phyloP scores from a whole-genome alignment of 2,113 vertebrate genomes.

The Atractosteus spatula region DNA sequence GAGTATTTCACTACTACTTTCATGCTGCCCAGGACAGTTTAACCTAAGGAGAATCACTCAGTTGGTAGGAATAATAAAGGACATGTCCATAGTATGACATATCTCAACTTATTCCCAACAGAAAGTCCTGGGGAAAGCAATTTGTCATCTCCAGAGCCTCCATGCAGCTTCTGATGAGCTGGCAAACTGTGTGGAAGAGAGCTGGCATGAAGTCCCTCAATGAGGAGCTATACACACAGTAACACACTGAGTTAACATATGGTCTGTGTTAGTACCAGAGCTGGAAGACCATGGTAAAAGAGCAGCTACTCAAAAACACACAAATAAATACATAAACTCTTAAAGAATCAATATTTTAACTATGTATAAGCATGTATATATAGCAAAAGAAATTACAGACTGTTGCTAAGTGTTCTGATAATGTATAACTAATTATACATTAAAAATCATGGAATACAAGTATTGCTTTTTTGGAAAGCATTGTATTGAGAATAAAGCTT shows the following conservation, averaged over 20 bases:
- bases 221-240: conserved; percentile 49
- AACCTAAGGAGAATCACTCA: not conserved
- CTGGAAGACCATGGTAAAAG: not conserved
- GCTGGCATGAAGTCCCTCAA: conserved; percentile 44
- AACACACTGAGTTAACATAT: not conserved
- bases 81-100: not conserved
- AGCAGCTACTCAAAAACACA: too few relatives aligned
- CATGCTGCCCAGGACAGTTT: not conserved
- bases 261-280: not conserved
- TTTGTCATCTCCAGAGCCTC: conserved; percentile 45
- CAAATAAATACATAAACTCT: too few relatives aligned
- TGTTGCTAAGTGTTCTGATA: too few relatives aligned
- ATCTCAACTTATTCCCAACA: not conserved
- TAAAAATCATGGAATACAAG: too few relatives aligned
- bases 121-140: conserved; percentile 33
- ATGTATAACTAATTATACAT: too few relatives aligned
- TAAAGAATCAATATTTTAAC: too few relatives aligned
- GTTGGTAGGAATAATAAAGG: not conserved
- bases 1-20: not conserved
- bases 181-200: conserved; percentile 37
- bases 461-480: too few relatives aligned
- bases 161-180: conserved; percentile 51
- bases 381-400: too few relatives aligned
- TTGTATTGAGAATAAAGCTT: too few relatives aligned
- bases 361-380: too few relatives aligned